Conservation (phyloP, 53 echinoderm and acorn worm genomes). For the Henricia sp. region DNA sequence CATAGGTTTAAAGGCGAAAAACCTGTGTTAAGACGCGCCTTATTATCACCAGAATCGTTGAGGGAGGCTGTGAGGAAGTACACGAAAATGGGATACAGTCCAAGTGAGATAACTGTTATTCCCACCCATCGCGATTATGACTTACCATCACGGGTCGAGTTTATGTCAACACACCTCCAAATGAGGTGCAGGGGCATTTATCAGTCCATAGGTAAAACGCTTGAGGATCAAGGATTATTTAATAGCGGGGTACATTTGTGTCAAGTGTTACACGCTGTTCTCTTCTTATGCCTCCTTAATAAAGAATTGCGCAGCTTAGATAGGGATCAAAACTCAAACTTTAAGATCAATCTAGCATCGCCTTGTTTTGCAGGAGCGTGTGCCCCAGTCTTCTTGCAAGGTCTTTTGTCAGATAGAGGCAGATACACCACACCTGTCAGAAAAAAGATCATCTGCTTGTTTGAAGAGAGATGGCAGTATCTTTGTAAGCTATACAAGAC, state of each 20-base stretch:
- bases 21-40: neutral
- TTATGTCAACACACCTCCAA: conserved; percentile 5
- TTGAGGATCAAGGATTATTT: neutral
- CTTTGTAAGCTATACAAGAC: conserved; percentile 15
- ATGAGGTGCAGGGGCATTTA: conserved; percentile 2
- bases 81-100: conserved; percentile 21
- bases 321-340: neutral
- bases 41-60: conserved; percentile 11
- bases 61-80: neutral
- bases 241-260: neutral
- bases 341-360: conserved; percentile 8
- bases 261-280: conserved; percentile 7
- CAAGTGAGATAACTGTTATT: conserved; percentile 18
- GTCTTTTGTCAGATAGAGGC: conserved; percentile 10
- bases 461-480: conserved; percentile 26
- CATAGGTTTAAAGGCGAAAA: conserved; percentile 15
- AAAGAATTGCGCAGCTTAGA: conserved; percentile 5
- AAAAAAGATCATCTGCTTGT: neutral
- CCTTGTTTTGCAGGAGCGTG: conserved; percentile 5
- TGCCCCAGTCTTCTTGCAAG: conserved; percentile 4
- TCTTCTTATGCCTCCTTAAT: conserved; percentile 34
- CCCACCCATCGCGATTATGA: neutral
- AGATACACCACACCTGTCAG: conserved; percentile 35
- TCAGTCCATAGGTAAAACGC: conserved; percentile 1
- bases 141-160: neutral